Conservation (phyloP, 1,140 invertebrate species). For the Lithobius niger region DNA sequence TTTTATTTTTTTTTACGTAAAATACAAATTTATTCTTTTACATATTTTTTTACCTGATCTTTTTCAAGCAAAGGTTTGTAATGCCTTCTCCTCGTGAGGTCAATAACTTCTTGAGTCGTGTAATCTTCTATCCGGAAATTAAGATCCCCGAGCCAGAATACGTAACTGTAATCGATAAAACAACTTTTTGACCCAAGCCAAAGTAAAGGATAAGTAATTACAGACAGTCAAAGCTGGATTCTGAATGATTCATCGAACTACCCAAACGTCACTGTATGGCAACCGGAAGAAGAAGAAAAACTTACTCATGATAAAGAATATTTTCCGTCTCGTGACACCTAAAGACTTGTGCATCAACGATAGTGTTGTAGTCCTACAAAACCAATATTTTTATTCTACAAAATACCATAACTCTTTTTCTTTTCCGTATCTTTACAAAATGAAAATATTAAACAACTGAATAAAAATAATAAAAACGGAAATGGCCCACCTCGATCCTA, state of each 20-base stretch:
- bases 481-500: slow-evolving; percentile 43
- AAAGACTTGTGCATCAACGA: slow-evolving; percentile 40
- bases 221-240: background rate
- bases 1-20: background rate
- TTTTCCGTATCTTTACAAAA: no score
- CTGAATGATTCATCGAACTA: background rate
- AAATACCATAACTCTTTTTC: no score
- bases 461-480: no score
- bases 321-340: slow-evolving; percentile 52
- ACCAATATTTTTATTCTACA: no score
- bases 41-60: slow-evolving; percentile 41
- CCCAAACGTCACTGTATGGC: background rate
- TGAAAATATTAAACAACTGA: no score
- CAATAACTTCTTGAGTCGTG: slow-evolving; percentile 50
- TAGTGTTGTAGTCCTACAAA: slow-evolving; percentile 71
- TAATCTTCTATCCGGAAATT: slow-evolving; percentile 67
- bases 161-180: slow-evolving; percentile 46
- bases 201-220: background rate
- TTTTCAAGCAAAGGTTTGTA: slow-evolving; percentile 47
- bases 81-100: slow-evolving; percentile 46
- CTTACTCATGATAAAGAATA: slow-evolving; percentile 83
- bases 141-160: slow-evolving; percentile 89
- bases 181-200: background rate
- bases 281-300: slow-evolving; percentile 1
- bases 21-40: background rate